Percentiles rank a stretch among this genome's conserved stretches.
Conservation (phyloP, 2,113 vertebrate species). For the Hyperopisus bebe region DNA sequence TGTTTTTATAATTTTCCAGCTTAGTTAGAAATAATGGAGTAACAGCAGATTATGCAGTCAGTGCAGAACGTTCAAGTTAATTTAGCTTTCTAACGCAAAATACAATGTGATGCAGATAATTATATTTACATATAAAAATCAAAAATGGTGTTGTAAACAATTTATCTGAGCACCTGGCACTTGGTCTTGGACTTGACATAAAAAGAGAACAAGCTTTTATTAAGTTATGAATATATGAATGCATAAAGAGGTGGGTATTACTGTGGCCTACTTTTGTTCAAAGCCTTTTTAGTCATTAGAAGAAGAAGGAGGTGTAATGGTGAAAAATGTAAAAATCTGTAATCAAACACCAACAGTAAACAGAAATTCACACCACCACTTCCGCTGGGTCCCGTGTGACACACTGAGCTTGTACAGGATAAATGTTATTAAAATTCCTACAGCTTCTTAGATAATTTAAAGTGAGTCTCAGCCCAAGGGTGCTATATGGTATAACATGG, state of each 20-base stretch:
- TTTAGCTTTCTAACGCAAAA: neutral
- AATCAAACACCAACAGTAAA: neutral
- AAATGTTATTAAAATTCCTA: neutral
- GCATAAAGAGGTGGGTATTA: neutral
- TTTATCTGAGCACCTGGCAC: neutral
- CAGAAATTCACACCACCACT: neutral
- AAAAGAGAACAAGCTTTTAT: slow-evolving; percentile 1
- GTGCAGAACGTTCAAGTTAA: neutral
- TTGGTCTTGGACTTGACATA: neutral
- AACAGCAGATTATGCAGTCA: neutral
- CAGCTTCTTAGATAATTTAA: neutral
- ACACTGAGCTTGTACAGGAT: neutral
- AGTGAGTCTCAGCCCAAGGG: neutral
- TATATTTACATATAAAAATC: slow-evolving; percentile 7
- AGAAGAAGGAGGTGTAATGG: neutral
- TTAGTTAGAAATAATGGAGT: neutral
- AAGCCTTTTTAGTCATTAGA: neutral
- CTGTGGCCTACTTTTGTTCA: neutral
- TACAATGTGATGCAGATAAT: neutral
- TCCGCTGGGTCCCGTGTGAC: neutral
- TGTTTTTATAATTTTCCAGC: neutral
- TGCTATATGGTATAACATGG: neutral
- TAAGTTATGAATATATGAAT: slow-evolving; percentile 4
- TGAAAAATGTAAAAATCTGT: neutral
- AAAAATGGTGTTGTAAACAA: neutral